Evolutionary conservation across 64 coral and sea anemone genomes (phyloP), one percentile per base, ranked within the genome.

Genomic region (Actinia equina): DNA sequence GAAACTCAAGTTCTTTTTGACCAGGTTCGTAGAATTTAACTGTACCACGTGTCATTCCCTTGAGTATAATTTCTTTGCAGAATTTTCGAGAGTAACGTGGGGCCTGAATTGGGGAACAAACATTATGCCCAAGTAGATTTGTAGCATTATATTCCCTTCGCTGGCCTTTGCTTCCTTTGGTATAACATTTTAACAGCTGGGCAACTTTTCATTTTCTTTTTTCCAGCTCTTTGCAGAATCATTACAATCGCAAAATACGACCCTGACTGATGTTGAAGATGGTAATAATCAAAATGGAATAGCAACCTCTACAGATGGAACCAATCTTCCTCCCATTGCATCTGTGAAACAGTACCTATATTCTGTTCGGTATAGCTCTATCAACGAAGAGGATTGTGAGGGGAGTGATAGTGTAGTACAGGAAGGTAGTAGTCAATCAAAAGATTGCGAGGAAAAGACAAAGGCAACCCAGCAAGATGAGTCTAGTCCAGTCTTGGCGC

Each of bases 11-110:
- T 74, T 9, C 51, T 95, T 14, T 64, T 99, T 53, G 91, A 89
- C 37, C 87, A 74, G 90, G 97, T 99, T 76, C 15, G 77, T 79
- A 79, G n/a, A n/a, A n/a, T n/a, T n/a, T n/a, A n/a, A n/a, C n/a
- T n/a, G n/a, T n/a, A n/a, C n/a, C n/a, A n/a, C n/a, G n/a, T n/a
- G n/a, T n/a, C n/a, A n/a, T n/a, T n/a, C n/a, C n/a, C n/a, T n/a
- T n/a, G n/a, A n/a, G n/a, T n/a, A n/a, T n/a, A n/a, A n/a, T n/a
- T n/a, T n/a, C n/a, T n/a, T n/a, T n/a, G n/a, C n/a, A n/a, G n/a
- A n/a, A n/a, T n/a, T n/a, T n/a, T n/a, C n/a, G n/a, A n/a, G n/a
- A n/a, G n/a, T n/a, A n/a, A n/a, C n/a, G n/a, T n/a, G n/a, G n/a
- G n/a, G n/a, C n/a, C n/a, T n/a, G n/a, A n/a, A n/a, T n/a, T n/a